phyloP scores from a whole-genome alignment of 2,888 invertebrate genomes.

The Ctenicera cuprea region DNA sequence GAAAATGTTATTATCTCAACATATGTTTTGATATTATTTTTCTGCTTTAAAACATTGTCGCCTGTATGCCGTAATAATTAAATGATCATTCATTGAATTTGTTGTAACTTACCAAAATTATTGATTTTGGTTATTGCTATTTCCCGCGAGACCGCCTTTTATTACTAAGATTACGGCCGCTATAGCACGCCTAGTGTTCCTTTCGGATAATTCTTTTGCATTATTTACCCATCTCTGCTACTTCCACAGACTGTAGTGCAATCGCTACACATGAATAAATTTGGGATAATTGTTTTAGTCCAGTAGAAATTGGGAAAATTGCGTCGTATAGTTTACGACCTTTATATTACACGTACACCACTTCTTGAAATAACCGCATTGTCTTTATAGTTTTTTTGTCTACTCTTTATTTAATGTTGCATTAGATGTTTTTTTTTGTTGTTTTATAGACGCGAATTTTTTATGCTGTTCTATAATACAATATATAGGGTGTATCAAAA shows the following conservation, averaged over 20 bases:
- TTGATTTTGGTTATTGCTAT: too few species aligned
- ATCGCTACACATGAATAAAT: slow-evolving; percentile 8
- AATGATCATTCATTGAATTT: too few species aligned
- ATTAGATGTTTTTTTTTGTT: too few species aligned
- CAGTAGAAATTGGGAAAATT: background rate
- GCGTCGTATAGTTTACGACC: slow-evolving; percentile 5
- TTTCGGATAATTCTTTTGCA: slow-evolving; percentile 5
- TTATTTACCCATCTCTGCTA: background rate
- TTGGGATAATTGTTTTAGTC: slow-evolving; percentile 16
- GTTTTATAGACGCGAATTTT: too few species aligned
- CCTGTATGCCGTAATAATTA: too few species aligned
- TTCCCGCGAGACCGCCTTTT: too few species aligned
- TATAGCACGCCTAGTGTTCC: background rate
- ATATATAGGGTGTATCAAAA: too few species aligned
- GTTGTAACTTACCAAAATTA: too few species aligned
- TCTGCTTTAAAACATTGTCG: too few species aligned
- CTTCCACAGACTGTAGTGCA: background rate
- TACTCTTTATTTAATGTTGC: background rate
- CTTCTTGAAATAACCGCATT: background rate
- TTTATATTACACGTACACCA: background rate
- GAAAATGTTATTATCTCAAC: too few species aligned
- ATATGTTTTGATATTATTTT: too few species aligned
- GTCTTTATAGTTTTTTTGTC: background rate
- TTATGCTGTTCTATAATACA: too few species aligned
- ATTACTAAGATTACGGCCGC: background rate